phyloP scores from a whole-genome alignment of 2,888 invertebrate species.

The Lutraria lutraria region DNA sequence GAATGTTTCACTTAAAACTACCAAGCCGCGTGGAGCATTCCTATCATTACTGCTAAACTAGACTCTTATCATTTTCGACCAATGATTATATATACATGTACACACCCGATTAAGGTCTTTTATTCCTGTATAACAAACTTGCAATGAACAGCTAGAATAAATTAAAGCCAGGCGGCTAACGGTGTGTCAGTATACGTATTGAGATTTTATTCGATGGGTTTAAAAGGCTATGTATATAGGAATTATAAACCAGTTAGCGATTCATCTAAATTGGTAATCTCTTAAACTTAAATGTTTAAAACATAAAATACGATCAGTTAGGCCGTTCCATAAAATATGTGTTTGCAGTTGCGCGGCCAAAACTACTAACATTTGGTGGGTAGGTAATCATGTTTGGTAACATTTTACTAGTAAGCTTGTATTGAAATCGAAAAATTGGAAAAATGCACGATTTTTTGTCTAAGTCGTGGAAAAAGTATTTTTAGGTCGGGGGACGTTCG shows the following conservation, averaged over 20 bases:
- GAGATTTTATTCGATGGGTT: slow-evolving; percentile 11
- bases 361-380: no score
- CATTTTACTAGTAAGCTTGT: no score
- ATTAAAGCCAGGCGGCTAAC: slow-evolving; percentile 17
- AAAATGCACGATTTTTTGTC: no score
- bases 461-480: no score
- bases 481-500: no score
- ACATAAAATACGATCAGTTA: slow-evolving; percentile 2
- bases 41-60: background rate
- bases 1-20: background rate
- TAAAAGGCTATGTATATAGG: background rate
- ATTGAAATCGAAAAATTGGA: no score
- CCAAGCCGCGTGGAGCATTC: background rate
- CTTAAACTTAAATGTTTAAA: slow-evolving; percentile 21
- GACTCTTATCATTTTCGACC: background rate
- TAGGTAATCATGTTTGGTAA: no score
- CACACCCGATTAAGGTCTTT: background rate
- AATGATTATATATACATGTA: background rate
- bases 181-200: background rate
- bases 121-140: background rate
- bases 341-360: no score
- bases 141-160: background rate
- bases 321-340: no score
- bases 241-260: background rate
- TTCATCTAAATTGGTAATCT: slow-evolving; percentile 8